Conservation (phyloP, 2,797 vertebrate genomes). For the Kryptolebias ocellatus region DNA sequence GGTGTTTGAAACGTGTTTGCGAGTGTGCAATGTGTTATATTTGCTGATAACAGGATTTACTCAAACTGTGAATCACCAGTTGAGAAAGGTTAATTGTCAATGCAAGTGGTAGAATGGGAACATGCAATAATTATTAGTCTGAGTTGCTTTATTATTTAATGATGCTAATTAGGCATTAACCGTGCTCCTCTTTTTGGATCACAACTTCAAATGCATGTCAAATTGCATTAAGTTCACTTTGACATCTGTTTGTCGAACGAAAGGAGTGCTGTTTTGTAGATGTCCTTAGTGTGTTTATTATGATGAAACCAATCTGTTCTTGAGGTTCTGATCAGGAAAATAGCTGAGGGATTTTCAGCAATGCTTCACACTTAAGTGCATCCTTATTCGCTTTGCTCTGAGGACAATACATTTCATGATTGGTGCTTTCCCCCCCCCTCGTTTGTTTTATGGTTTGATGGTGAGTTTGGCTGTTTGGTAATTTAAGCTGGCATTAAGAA, state of each 20-base stretch:
- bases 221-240: constrained; percentile 82
- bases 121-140: constrained; percentile 83
- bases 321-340: constrained; percentile 75
- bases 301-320: constrained; percentile 71
- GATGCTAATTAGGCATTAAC: constrained; percentile 82
- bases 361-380: constrained; percentile 37
- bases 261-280: constrained; percentile 77
- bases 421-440: constrained; percentile 6
- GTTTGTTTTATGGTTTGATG: background rate
- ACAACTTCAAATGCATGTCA: constrained; percentile 80
- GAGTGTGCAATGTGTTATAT: constrained; percentile 82
- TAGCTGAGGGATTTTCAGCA: constrained; percentile 62
- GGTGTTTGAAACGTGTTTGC: constrained; percentile 66
- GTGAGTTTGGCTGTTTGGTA: constrained; percentile 37
- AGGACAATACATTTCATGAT: constrained; percentile 51
- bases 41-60: constrained; percentile 87
- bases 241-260: constrained; percentile 76
- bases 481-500: constrained; percentile 48
- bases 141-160: constrained; percentile 84
- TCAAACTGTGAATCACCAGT: constrained; percentile 82
- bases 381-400: constrained; percentile 43
- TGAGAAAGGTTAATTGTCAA: constrained; percentile 86
- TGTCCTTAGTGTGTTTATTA: constrained; percentile 74
- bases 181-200: constrained; percentile 75
- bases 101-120: constrained; percentile 78